Base-by-base conservation (phyloP, 2,113 vertebrate genomes). In the Ctenomys sociabilis region DNA sequence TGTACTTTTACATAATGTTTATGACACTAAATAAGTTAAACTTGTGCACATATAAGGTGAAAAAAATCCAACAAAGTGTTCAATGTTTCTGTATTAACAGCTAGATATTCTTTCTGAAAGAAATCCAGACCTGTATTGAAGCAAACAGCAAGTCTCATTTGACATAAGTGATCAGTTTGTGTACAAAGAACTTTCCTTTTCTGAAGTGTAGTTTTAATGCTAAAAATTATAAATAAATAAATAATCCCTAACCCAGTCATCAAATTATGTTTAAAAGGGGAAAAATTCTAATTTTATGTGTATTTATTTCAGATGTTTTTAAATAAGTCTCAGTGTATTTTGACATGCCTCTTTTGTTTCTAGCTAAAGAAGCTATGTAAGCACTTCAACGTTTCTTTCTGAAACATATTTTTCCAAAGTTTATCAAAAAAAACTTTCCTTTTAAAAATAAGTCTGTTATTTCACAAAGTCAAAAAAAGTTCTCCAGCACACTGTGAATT, bases 191-290 rank as follows among this genome's bases (percentile, higher is more conserved):
- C 5, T 57, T 57, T 17, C 54, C 54, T 57, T 57, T 19, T 57
- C 54, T 57, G 4, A 5, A 57, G 54, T 57, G 16, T 5, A 57
- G 16, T 57, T 57, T 57, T 57, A 16, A 57, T 17, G 3, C 54
- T 57, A 19, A 57, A 54, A 57, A 57, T 19, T 57, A 19, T 57
- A 57, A 57, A 40, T 32, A 52, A 16, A 30, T 85, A 81, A 72
- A 68, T 0, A 0, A 17, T 80, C 21, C 19, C 54, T 5, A 10
- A 37, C 1, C 28, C 11, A 61, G 49, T n/a, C 52, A 63, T 52
- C 37, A 54, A 64, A 16, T 28, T 82, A 21, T 81, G 7, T 12
- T 85, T 84, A 57, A 85, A 52, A 17, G 3, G 28, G 10, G 54
- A 7, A 68, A 49, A 49, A 57, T 57, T 17, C 54, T 57, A 16